A percentile compares a stretch with the other conserved stretches of the same genome.
Conservation (phyloP, 2,113 vertebrate species). For the Turnix velox region DNA sequence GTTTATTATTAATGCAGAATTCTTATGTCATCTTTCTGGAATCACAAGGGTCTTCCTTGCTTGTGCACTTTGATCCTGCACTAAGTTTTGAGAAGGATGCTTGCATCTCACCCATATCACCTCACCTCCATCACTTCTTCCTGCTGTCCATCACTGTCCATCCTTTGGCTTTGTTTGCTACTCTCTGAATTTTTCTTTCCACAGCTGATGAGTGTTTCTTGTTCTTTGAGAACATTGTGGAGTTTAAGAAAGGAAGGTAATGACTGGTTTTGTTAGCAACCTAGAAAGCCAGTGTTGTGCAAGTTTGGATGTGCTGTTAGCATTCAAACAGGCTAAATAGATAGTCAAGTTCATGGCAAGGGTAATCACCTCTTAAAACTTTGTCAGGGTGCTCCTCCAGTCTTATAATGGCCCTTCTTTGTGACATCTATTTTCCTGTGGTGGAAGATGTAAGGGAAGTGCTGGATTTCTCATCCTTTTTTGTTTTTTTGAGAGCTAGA, state of each 20-base stretch:
- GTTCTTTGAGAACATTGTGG: not conserved
- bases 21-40: not conserved
- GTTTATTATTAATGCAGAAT: not conserved
- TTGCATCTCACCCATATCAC: not conserved
- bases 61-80: not conserved
- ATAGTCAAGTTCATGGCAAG: not conserved
- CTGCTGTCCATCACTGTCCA: not conserved
- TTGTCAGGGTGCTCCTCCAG: not conserved
- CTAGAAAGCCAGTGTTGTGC: not conserved
- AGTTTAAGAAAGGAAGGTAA: not conserved
- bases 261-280: not conserved
- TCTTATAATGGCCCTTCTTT: fast-evolving
- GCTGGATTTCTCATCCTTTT: not conserved
- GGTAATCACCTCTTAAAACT: not conserved
- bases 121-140: not conserved
- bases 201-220: fast-evolving
- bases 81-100: not conserved
- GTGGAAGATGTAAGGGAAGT: not conserved
- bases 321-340: not conserved
- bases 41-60: not conserved
- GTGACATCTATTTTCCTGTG: not conserved
- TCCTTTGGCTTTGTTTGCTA: not conserved
- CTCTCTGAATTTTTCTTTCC: not conserved
- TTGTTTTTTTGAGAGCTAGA: not conserved
- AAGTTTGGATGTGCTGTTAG: not conserved